Conservation (phyloP, 2,113 vertebrate genomes). For the Ibidorhyncha struthersii region DNA sequence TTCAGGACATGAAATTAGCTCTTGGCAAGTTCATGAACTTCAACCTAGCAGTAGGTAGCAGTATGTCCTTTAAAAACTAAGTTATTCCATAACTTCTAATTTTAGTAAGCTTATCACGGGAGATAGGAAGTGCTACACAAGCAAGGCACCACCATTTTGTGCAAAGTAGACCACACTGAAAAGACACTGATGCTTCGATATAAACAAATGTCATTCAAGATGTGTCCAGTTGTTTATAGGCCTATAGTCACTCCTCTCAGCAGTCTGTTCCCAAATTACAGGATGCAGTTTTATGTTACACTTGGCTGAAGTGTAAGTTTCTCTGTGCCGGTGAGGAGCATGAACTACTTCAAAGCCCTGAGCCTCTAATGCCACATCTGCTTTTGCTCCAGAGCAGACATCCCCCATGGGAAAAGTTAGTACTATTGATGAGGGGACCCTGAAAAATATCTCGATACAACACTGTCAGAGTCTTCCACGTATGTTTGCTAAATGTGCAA, state of each 20-base stretch:
- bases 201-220: conserved; percentile 45
- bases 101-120: background rate
- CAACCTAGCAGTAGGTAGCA: background rate
- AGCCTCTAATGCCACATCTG: background rate
- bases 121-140: conserved; percentile 18
- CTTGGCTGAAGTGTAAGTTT: conserved; percentile 25
- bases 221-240: conserved; percentile 38
- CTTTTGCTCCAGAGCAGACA: background rate
- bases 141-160: background rate
- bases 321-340: background rate
- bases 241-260: conserved; percentile 32
- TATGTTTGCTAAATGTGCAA: background rate
- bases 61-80: background rate
- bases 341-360: background rate
- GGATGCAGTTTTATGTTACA: conserved; percentile 51
- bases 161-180: background rate
- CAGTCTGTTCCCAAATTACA: conserved; percentile 10
- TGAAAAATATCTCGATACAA: background rate
- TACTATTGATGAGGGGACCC: background rate
- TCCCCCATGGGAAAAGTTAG: background rate
- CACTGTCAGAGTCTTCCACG: background rate
- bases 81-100: background rate
- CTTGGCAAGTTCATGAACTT: background rate
- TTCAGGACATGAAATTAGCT: background rate
- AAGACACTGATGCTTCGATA: conserved; percentile 40